Percentiles rank a stretch among this genome's conserved stretches.
Conservation (phyloP, 2,888 invertebrate species). For the Apotomis turbidana region DNA sequence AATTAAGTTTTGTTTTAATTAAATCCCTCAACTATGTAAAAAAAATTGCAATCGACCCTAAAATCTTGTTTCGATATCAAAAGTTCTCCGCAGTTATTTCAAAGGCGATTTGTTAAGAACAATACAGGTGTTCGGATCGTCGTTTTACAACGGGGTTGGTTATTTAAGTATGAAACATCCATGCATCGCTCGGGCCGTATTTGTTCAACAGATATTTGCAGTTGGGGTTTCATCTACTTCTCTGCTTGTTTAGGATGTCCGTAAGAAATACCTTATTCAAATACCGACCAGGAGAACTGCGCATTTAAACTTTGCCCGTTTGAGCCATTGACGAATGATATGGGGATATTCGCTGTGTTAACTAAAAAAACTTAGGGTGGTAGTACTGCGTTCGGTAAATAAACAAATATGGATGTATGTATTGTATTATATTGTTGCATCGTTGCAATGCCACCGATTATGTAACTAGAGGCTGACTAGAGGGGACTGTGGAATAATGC, state of each 20-base stretch:
- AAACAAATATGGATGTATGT: no score
- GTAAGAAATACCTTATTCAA: conserved; percentile 44
- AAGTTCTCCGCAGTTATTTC: no score
- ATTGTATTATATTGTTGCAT: no score
- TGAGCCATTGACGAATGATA: neutral
- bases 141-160: conserved; percentile 9
- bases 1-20: no score
- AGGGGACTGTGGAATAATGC: no score
- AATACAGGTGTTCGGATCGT: neutral
- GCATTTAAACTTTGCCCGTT: conserved; percentile 10
- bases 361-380: no score
- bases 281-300: conserved; percentile 6
- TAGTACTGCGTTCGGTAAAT: no score
- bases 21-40: no score
- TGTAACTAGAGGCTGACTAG: no score
- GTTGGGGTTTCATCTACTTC: conserved; percentile 64
- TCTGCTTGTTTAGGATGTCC: conserved; percentile 65
- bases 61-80: no score
- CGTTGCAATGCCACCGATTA: no score
- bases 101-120: neutral
- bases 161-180: conserved; percentile 36
- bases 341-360: neutral
- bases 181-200: conserved; percentile 44
- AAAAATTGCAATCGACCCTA: no score
- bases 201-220: conserved; percentile 57